A percentile compares a stretch with the other conserved stretches of the same genome.
Evolutionary conservation across 1,140 invertebrate genomes (phyloP).

Genomic region (Bursaphelenchus mucronatus): DNA sequence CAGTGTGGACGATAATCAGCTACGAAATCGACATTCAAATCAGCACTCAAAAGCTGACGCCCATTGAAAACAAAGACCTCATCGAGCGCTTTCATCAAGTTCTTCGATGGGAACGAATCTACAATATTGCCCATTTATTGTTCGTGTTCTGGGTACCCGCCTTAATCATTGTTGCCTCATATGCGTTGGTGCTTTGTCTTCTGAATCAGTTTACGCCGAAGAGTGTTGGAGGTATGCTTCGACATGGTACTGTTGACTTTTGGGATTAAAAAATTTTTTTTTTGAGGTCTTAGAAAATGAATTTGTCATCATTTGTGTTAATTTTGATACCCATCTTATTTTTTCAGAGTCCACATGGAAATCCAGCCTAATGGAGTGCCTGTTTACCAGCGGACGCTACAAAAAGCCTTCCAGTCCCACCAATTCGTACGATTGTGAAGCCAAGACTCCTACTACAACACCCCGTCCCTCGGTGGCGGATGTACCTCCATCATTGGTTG

Average conservation of each 20-base stretch:
- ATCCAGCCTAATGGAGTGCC: not conserved
- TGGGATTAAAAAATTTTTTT: not conserved
- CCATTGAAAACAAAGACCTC: slow-evolving; percentile 12
- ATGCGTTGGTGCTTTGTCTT: slow-evolving; percentile 42
- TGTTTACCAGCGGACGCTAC: too few species aligned
- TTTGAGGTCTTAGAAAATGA: not conserved
- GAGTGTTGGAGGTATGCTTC: not conserved
- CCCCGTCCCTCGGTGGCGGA: too few species aligned
- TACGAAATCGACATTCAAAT: slow-evolving; percentile 48
- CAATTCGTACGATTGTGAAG: too few species aligned
- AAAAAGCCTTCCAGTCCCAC: too few species aligned
- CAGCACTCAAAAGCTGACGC: slow-evolving; percentile 15
- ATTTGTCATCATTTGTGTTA: not conserved
- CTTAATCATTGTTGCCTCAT: slow-evolving; percentile 47
- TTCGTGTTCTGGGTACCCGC: slow-evolving; percentile 59
- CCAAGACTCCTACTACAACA: too few species aligned
- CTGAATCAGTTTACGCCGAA: slow-evolving; percentile 38
- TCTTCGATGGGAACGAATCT: slow-evolving; percentile 40
- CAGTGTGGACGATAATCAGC: slow-evolving; percentile 55
- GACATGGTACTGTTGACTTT: slow-evolving; percentile 14
- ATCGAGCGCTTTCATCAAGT: slow-evolving; percentile 32
- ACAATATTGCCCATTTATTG: slow-evolving; percentile 51
- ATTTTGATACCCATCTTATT: too few species aligned
- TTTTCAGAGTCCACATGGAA: not conserved
- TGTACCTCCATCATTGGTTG: too few species aligned